Conservation (phyloP, 1,140 invertebrate genomes). For the Camponotus pennsylvanicus region DNA sequence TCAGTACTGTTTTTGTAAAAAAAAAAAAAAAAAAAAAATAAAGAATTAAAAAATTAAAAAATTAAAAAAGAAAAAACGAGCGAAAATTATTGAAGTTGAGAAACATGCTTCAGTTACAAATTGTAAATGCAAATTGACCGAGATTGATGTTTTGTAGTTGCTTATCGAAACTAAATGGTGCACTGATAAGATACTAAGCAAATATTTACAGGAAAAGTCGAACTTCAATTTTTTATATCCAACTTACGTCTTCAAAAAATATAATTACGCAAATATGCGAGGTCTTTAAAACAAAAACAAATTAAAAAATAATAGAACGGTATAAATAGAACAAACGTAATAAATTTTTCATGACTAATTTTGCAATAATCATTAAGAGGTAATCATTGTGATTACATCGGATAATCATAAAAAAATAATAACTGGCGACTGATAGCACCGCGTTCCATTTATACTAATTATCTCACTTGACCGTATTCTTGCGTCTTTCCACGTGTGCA, state of each 20-base stretch:
- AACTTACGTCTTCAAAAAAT: neutral
- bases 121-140: neutral
- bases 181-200: neutral
- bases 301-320: neutral
- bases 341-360: neutral
- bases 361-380: neutral
- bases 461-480: neutral
- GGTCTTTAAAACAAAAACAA: neutral
- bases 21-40: neutral
- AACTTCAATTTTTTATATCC: neutral
- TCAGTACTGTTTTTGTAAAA: neutral
- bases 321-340: neutral
- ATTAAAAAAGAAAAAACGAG: neutral
- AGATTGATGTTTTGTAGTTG: neutral
- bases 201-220: neutral
- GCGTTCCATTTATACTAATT: neutral
- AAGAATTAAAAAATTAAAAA: neutral
- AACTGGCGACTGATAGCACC: neutral
- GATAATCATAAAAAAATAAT: neutral
- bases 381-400: neutral
- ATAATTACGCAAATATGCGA: neutral
- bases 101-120: constrained; percentile 14
- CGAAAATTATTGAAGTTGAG: neutral
- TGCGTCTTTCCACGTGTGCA: neutral
- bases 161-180: constrained; percentile 4